Base-by-base conservation (phyloP, 2,888 invertebrate genomes). In the Tachina grossa region DNA sequence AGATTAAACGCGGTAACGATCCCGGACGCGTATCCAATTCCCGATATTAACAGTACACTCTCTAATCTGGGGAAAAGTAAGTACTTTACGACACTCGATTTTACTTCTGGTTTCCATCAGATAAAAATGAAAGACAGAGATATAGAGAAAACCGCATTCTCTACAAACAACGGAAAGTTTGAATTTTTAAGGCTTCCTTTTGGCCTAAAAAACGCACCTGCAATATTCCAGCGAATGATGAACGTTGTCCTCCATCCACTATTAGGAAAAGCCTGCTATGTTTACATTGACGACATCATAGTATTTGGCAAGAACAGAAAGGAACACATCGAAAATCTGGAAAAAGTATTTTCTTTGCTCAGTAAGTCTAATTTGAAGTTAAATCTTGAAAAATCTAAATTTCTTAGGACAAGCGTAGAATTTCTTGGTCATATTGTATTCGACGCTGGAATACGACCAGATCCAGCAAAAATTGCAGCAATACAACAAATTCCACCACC, bases 211-310 rank as follows among this genome's bases (percentile, higher is more conserved):
- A 31, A 87, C 22, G 77, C 69, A 13, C 75, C 57, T 5, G 57
- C 59, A 13, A 79, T 83, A 39, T 72, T 83, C 41, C 72, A 83
- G 49, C 49, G 78, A n/a, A 65, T 71, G 22, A 49, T 49, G 49
- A 49, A 49, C 8, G 49, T n/a, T n/a, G 49, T 13, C 49, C 57
- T 57, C 5, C 14, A 14, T 31, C 57, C 57, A 57, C 31, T 57
- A 31, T 13, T 57, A 13, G 57, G 57, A 57, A 57, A 57, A 79
- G 75, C n/a, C 82, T 79, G 82, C 41, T 76, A 78, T 31, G 78
- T 86, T 19, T 84, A 86, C 43, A 75, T 87, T 4, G 75, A 85
- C 63, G 78, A 85, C 14, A 69, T 85, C 6, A 77, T 84, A 10
- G 63, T 83, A 11, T 72, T 76, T 19, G 68, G 80, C 3, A 57